A percentile compares a stretch with the other conserved stretches of the same genome.
These are phyloP conservation scores for Empis stercorea DNA, from an alignment of 2,888 invertebrate genomes.

Conservation along the genomic window DNA sequence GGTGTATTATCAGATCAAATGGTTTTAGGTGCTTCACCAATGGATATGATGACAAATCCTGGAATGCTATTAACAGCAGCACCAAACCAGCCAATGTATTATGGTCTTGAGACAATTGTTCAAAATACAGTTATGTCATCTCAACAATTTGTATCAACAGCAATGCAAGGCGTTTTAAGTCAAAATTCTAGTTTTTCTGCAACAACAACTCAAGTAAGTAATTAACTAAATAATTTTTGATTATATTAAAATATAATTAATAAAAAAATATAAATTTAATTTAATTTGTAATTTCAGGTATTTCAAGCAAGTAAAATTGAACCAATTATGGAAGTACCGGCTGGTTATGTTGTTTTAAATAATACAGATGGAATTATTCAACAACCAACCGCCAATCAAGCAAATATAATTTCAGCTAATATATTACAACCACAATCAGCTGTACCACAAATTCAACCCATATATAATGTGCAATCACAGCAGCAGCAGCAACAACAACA, in stretches of 20 bases:
- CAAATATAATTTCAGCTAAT: conserved; percentile 34
- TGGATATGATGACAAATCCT: conserved; percentile 51
- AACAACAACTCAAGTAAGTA: conserved; percentile 49
- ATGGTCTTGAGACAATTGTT: conserved; percentile 73
- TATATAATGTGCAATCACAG: neutral
- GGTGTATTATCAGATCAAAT: conserved; percentile 45
- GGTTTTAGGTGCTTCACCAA: conserved; percentile 45
- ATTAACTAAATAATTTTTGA: neutral
- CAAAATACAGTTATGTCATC: conserved; percentile 85
- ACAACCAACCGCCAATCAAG: conserved; percentile 17
- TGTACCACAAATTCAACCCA: conserved; percentile 11
- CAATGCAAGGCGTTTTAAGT: conserved; percentile 66
- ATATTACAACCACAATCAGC: conserved; percentile 29
- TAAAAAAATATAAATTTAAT: neutral
- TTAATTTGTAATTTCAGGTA: conserved; percentile 41
- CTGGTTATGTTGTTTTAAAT: conserved; percentile 57
- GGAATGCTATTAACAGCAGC: conserved; percentile 40
- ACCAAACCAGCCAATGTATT: conserved; percentile 64
- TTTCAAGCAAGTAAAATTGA: conserved; percentile 78
- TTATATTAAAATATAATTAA: neutral
- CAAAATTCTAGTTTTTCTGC: conserved; percentile 74
- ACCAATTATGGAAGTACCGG: conserved; percentile 62
- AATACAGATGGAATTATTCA: conserved; percentile 36
- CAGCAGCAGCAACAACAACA: conserved; percentile 11
- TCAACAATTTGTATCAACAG: conserved; percentile 69